Percentiles rank a stretch among this genome's conserved stretches.
These are phyloP conservation scores for Diabrotica balteata DNA, from an alignment of 2,888 invertebrate species.

Conservation along the genomic window DNA sequence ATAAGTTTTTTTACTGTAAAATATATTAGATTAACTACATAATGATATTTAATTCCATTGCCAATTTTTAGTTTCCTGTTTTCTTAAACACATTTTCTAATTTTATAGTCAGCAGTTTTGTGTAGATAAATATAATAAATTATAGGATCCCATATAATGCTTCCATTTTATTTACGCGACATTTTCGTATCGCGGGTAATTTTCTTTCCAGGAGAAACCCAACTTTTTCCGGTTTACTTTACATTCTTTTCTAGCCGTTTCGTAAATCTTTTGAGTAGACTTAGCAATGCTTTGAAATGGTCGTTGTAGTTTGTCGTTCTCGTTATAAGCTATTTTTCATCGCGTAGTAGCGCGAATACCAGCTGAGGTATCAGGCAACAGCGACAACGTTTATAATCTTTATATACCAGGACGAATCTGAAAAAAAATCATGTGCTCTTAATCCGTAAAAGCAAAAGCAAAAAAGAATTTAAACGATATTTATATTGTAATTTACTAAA, in stretches of 20 bases:
- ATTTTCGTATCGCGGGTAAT: conserved; percentile 3
- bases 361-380: too few species aligned
- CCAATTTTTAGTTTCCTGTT: too few species aligned
- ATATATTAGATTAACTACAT: too few species aligned
- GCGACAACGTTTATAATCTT: too few species aligned
- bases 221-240: conserved; percentile 18
- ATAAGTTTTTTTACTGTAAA: too few species aligned
- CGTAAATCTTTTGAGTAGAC: conserved; percentile 19
- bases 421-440: too few species aligned
- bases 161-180: conserved; percentile 2
- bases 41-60: too few species aligned
- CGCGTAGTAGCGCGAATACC: background rate
- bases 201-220: conserved; percentile 15
- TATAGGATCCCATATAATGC: conserved; percentile 7
- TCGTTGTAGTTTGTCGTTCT: conserved; percentile 23
- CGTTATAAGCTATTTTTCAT: conserved; percentile 25
- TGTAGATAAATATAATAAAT: background rate
- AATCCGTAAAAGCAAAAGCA: too few species aligned
- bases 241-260: conserved; percentile 19
- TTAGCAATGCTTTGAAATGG: conserved; percentile 21
- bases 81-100: background rate
- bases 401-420: too few species aligned
- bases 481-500: too few species aligned
- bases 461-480: too few species aligned
- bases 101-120: background rate